Base-by-base conservation (phyloP, 2,888 invertebrate species). In the Syrphus vitripennis region DNA sequence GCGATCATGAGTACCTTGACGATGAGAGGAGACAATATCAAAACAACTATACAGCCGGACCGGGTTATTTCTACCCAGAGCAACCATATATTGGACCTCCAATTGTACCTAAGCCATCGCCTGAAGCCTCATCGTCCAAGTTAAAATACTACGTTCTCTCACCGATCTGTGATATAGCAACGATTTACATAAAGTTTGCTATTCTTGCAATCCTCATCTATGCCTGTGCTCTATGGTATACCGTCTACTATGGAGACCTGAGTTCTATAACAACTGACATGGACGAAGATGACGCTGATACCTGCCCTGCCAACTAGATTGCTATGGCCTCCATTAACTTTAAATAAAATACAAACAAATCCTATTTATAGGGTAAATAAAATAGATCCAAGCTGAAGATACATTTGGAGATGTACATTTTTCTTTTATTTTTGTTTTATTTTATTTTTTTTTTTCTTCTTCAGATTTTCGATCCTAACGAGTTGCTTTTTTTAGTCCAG, bases 171-270 rank as follows among this genome's bases (percentile, higher is more conserved):
- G 90, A 89, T 71, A 91, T 92, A 74, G 89, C 90, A 0, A 90
- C 87, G 78, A 90, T 92, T 77, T 92, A 92, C 84, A 26, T 92
- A 3, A 91, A 91, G 87, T 91, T 92, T 31, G 90, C 89, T 12
- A 67, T 90, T 59, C 87, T 92, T 53, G 89, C 91, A 7, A 77
- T 91, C 26, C 77, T 90, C 40, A 70, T 92, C 37, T 92, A 91
- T 88, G 89, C 90, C 16, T 63, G 89, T 10, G 90, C 91, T 82
- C 90, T 91, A 74, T 92, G 91, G 92, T 92, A 92, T 69, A 89
- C 91, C 50, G 37, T 89, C 26, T 88, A 89, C 31, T 91, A 89
- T 83, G 89, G 74, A 19, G 90, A 90, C 29, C 59, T 91, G 76
- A 90, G 90, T 75, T 53, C 86, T 88, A 59, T 16, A 14, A 40